phyloP scores from a whole-genome alignment of 1,140 invertebrate genomes.

The Lepidurus arcticus region DNA sequence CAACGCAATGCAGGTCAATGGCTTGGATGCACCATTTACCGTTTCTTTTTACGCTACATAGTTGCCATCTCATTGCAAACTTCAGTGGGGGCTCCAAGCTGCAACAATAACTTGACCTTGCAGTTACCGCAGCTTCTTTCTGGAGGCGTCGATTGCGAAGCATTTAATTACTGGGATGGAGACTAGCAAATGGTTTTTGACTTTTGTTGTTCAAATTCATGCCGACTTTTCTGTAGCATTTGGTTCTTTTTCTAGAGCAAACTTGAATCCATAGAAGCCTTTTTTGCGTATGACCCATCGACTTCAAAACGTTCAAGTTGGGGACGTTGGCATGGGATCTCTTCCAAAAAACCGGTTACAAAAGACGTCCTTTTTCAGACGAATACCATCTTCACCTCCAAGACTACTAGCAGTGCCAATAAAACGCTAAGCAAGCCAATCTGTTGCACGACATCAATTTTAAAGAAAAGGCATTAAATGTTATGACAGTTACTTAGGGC shows the following conservation, averaged over 20 bases:
- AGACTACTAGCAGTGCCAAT: background rate
- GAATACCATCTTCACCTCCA: background rate
- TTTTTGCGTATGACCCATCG: background rate
- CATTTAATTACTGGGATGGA: background rate
- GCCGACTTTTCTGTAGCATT: background rate
- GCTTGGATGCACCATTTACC: slow-evolving; percentile 4
- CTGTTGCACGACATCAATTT: background rate
- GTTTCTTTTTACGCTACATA: slow-evolving; percentile 8
- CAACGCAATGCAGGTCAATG: background rate
- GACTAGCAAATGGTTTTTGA: background rate
- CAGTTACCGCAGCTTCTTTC: background rate
- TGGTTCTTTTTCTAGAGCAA: background rate
- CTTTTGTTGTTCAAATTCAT: background rate
- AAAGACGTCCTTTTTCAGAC: background rate
- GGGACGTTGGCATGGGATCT: slow-evolving; percentile 12
- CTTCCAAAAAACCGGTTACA: background rate
- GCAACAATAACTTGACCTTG: slow-evolving; percentile 4
- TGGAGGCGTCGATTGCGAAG: slow-evolving; percentile 7
- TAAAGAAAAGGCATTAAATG: background rate
- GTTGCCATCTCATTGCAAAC: slow-evolving; percentile 6
- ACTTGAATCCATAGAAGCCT: background rate
- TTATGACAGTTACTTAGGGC: background rate
- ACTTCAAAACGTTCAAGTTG: background rate
- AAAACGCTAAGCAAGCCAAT: background rate
- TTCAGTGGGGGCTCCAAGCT: background rate